Evolutionary conservation across 30 jellyfish, hydroid and myxozoan genomes (phyloP), one percentile per base, ranked within the genome.

Genomic region (Pseudorhiza aurosa): DNA sequence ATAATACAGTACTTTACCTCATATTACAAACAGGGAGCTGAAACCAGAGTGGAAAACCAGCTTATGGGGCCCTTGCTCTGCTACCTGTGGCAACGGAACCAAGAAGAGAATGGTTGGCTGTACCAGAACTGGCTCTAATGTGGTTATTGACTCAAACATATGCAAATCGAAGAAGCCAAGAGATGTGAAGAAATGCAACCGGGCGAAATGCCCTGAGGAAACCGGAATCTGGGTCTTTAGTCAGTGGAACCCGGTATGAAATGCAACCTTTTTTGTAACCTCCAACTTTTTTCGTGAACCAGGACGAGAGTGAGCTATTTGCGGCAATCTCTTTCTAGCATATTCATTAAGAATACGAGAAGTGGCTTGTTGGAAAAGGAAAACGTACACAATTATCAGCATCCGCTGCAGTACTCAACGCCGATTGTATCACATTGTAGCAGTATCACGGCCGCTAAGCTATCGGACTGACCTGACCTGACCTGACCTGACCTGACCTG

Each of bases 61-160:
- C 18, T 14, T 42, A 15, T 77, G 89, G 89, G 36, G 75, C 10
- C 24, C 89, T 1, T 77, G 89, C 65, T 77, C 89, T 2, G 89
- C 62, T 30, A 10, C 81, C 8, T 77, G 89, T 60, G 89, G 81
- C 24, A 63, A 59, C 8, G 89, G 89, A 30, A 32, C 28, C 2
- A 77, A 77, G 36, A 59, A 42, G 37, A 59, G 89, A 49, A 29
- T 43, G 2, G 89, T 62, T 35, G 76, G 81, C 17, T 77, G 89
- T 32, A 29, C 72, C 36, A 67, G 46, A 26, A 62, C 22, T 44
- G 76, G 76, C 40, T 57, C 89, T 8, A 62, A 62, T 9, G 37
- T 15, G 29, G 56, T 45, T 15, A 50, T 77, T 21, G 37, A 64
- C 11, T 73, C 44, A 53, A 31, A 42, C n/a, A 29, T 77, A 9